phyloP scores from a whole-genome alignment of 1,140 invertebrate species.

The Drosophila lacertosa region DNA sequence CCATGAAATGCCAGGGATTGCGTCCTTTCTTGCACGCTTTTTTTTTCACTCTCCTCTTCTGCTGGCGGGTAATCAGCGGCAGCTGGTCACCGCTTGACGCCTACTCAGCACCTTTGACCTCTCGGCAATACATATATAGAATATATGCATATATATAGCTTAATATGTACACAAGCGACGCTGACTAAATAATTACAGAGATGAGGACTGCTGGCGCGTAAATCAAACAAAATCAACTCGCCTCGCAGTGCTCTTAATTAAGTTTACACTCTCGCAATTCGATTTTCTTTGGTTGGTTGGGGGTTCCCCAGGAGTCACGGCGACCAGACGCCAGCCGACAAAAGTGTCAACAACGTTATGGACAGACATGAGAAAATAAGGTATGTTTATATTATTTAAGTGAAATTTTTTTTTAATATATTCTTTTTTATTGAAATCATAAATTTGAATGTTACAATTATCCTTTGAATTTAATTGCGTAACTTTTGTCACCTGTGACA shows the following conservation, averaged over 20 bases:
- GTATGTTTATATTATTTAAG: too few relatives aligned
- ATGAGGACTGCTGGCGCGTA: slow-evolving; percentile 63
- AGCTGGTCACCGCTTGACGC: slow-evolving; percentile 53
- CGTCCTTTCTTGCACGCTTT: slow-evolving; percentile 22
- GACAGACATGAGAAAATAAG: too few relatives aligned
- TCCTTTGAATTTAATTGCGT: too few relatives aligned
- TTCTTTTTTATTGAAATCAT: too few relatives aligned
- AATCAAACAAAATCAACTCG: slow-evolving; percentile 78
- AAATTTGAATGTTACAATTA: too few relatives aligned
- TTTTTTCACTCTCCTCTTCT: too few relatives aligned
- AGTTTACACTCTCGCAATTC: slow-evolving; percentile 77
- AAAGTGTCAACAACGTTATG: slow-evolving; percentile 11
- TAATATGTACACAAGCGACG: not conserved
- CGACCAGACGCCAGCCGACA: slow-evolving; percentile 18
- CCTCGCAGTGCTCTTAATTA: slow-evolving; percentile 64
- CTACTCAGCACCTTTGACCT: slow-evolving; percentile 9
- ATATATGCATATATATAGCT: slow-evolving; percentile 3
- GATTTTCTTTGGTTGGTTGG: slow-evolving; percentile 48
- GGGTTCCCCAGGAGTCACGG: slow-evolving; percentile 32
- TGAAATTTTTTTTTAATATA: too few relatives aligned
- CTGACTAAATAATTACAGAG: slow-evolving; percentile 38
- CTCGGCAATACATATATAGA: not conserved
- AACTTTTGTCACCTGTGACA: slow-evolving; percentile 21
- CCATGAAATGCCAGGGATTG: slow-evolving; percentile 68
- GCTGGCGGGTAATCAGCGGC: slow-evolving; percentile 69